Evolutionary conservation across 2,797 vertebrate species (phyloP), one percentile per base, ranked within the genome.

Genomic region (Myotis pilosus): DNA sequence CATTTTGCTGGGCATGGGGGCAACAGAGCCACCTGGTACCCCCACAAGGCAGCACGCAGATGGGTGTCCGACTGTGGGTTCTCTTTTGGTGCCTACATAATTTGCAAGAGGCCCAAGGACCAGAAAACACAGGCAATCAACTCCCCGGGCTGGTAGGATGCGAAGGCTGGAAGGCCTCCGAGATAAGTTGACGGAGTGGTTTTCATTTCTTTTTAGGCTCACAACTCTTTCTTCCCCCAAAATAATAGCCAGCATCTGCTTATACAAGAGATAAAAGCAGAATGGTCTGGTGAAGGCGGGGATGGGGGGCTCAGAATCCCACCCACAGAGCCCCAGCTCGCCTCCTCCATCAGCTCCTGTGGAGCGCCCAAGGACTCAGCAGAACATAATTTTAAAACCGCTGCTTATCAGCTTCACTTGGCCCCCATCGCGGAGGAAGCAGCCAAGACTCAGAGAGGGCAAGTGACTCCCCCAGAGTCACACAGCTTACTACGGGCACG

Each of bases 131-230:
- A 87, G 92, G 87, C 38, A 72, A 79, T 95, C 47, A 71, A 68
- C 89, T 93, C 74, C 36, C 84, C 20, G 25, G 17, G 47, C 93
- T 44, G 72, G 44, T 19, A 17, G 87, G 75, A 22, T 25, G 2
- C 51, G 64, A 62, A 41, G 22, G 68, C 80, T 53, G 51, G 71
- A 82, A 85, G 80, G 8, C 62, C 89, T 81, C 47, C 0, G 51
- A 86, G 83, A 68, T 81, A 78, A 49, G 75, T 17, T 1, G 0
- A 38, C 30, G 20, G 91, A 17, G 72, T 88, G 96, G 87, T 94
- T 97, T 94, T 72, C 95, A 93, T 96, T 96, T 87, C 95, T 74
- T 64, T 55, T 28, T 62, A 68, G 69, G 53, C 74, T 96, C 78
- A 51, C 64, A 96, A 51, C 74, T 78, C 87, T 94, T 92, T 93